phyloP scores from a whole-genome alignment of 2,888 invertebrate species.

The Trissoscelio sp. region DNA sequence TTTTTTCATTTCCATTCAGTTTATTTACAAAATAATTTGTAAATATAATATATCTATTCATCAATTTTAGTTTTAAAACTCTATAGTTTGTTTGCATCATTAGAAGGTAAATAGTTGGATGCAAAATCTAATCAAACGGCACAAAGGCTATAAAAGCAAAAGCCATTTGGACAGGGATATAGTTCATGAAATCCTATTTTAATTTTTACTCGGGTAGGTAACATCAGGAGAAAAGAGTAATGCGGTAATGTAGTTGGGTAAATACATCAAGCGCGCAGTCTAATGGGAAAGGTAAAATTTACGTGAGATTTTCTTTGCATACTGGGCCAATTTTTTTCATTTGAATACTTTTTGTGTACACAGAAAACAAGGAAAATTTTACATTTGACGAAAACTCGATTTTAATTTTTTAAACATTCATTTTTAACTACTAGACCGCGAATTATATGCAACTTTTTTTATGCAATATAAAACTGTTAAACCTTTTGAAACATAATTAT shows the following conservation, averaged over 20 bases:
- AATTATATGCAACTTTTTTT: background rate
- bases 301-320: constrained; percentile 46
- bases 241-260: constrained; percentile 39
- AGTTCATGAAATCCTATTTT: constrained; percentile 37
- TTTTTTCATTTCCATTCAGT: background rate
- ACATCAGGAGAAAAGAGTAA: constrained; percentile 18
- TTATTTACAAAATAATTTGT: background rate
- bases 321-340: constrained; percentile 46
- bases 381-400: constrained; percentile 31
- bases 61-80: too few species aligned
- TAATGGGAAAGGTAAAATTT: constrained; percentile 60
- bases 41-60: too few species aligned
- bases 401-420: constrained; percentile 32
- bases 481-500: too few species aligned
- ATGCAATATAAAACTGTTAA: constrained; percentile 10
- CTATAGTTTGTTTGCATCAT: background rate
- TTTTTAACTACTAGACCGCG: constrained; percentile 34
- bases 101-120: background rate
- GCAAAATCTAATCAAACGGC: constrained; percentile 22
- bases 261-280: constrained; percentile 56
- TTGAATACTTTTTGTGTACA: constrained; percentile 54
- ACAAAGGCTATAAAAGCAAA: constrained; percentile 1
- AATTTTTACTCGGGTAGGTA: constrained; percentile 34
- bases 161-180: constrained; percentile 9
- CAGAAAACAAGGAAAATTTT: constrained; percentile 33